A percentile compares a stretch with the other conserved stretches of the same genome.
Conservation (phyloP, 2,113 vertebrate genomes). For the Lasiurus cinereus region DNA sequence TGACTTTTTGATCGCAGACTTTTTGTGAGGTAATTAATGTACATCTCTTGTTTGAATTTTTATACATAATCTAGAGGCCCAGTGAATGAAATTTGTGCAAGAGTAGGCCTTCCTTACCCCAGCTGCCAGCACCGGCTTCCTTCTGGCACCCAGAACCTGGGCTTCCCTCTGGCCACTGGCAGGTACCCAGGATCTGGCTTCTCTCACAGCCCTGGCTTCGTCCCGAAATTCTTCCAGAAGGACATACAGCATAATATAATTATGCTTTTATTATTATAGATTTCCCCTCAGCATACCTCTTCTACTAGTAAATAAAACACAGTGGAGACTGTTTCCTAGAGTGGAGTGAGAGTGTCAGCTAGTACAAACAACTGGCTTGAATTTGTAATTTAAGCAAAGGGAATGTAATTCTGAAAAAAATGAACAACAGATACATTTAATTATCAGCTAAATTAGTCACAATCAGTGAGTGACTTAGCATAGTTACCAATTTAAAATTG, state of each 20-base stretch:
- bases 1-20: constrained; percentile 86
- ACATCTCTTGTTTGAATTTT: constrained; percentile 73
- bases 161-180: no score
- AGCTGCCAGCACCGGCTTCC: no score
- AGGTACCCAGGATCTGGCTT: no score
- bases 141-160: no score
- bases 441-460: not conserved
- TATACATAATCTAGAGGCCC: not conserved
- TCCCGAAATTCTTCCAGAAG: no score
- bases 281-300: not conserved
- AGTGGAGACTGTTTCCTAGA: not conserved
- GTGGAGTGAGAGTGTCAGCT: not conserved
- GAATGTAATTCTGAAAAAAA: not conserved
- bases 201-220: no score
- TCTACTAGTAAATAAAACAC: not conserved
- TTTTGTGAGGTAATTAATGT: constrained; percentile 86
- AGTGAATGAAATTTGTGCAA: no score
- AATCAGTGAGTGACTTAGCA: not conserved
- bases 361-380: not conserved
- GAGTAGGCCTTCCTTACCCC: no score
- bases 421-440: not conserved
- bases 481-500: constrained; percentile 20
- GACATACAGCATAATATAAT: no score
- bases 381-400: not conserved
- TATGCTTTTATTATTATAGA: no score